Evolutionary conservation across 2,888 invertebrate genomes (phyloP).

Genomic region (Meandrusa payeni): DNA sequence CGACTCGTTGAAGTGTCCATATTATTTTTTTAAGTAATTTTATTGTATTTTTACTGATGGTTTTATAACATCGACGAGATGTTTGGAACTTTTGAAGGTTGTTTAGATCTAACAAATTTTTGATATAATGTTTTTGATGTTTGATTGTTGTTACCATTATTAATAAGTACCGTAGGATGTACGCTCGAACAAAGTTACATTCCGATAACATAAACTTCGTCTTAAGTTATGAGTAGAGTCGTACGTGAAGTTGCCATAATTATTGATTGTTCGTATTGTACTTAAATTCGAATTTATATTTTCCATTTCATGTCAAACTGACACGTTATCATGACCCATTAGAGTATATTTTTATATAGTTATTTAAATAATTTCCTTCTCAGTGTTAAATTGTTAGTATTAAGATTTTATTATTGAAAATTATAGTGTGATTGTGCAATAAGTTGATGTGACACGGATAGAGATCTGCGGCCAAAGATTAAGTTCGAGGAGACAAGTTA

Average conservation of each 20-base stretch:
- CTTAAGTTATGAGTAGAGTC: slow-evolving; percentile 42
- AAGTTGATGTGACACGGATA: slow-evolving; percentile 49
- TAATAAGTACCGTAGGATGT: slow-evolving; percentile 40
- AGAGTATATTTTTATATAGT: slow-evolving; percentile 32
- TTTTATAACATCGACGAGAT: slow-evolving; percentile 38
- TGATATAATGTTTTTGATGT: slow-evolving; percentile 65
- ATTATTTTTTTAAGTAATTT: slow-evolving; percentile 64
- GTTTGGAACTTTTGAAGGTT: slow-evolving; percentile 36
- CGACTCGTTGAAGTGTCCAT: slow-evolving; percentile 63
- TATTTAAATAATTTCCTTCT: slow-evolving; percentile 29
- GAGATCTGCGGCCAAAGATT: slow-evolving; percentile 79
- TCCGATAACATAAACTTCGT: slow-evolving; percentile 52
- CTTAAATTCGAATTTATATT: slow-evolving; percentile 56
- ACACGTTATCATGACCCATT: slow-evolving; percentile 34
- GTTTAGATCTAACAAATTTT: slow-evolving; percentile 50
- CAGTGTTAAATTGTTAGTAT: slow-evolving; percentile 33
- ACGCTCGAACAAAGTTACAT: slow-evolving; percentile 59
- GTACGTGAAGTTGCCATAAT: slow-evolving; percentile 69
- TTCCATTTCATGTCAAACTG: slow-evolving; percentile 32
- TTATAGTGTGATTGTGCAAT: slow-evolving; percentile 56
- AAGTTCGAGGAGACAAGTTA: slow-evolving; percentile 41
- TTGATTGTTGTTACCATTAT: slow-evolving; percentile 70
- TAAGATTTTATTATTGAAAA: slow-evolving; percentile 29
- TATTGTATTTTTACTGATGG: slow-evolving; percentile 41
- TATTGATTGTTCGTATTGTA: slow-evolving; percentile 61